phyloP scores from a whole-genome alignment of 2,797 vertebrate genomes.

The Tarsius wallacei region DNA sequence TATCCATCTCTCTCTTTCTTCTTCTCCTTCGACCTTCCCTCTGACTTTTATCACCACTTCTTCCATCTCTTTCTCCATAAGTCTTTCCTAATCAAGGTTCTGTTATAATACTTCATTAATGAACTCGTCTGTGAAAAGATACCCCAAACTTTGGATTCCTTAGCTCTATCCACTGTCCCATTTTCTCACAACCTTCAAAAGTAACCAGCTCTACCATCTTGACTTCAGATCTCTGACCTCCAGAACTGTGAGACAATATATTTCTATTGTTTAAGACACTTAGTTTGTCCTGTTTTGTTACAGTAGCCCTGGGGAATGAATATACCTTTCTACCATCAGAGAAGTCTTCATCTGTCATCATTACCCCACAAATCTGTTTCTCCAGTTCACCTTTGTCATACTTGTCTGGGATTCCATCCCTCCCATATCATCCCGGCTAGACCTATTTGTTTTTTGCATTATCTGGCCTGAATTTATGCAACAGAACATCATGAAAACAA shows the following conservation, averaged over 20 bases:
- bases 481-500: neutral
- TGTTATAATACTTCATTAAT: neutral
- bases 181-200: neutral
- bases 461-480: neutral
- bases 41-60: neutral
- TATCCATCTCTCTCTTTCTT: neutral
- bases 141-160: neutral
- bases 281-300: neutral
- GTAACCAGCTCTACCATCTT: neutral
- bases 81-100: neutral
- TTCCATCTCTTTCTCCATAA: neutral
- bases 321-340: neutral
- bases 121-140: neutral
- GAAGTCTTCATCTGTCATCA: neutral
- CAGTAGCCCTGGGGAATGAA: neutral
- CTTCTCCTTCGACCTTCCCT: neutral
- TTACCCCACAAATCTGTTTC: too few relatives aligned
- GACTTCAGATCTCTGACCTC: neutral
- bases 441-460: neutral
- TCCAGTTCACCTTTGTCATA: neutral
- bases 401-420: neutral
- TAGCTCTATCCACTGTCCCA: neutral
- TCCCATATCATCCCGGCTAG: neutral
- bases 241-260: neutral
- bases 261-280: neutral